Conservation (phyloP, 2,113 vertebrate genomes). For the Paralichthys olivaceus region DNA sequence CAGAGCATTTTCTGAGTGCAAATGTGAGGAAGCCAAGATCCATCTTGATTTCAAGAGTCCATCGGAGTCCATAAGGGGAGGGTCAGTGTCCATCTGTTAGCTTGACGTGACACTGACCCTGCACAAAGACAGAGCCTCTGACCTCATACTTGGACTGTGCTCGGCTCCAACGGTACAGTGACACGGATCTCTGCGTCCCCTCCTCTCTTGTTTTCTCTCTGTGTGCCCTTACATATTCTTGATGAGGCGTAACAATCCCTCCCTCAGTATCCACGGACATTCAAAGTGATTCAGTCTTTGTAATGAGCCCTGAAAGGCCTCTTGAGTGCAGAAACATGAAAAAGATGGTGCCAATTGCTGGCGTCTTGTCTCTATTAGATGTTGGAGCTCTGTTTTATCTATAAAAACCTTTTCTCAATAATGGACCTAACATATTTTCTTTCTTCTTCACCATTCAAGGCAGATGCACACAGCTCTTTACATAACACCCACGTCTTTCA, state of each 20-base stretch:
- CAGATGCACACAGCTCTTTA: slow-evolving; percentile 38
- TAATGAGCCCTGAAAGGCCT: slow-evolving; percentile 71
- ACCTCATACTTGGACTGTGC: slow-evolving; percentile 43
- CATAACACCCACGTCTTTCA: slow-evolving; percentile 12
- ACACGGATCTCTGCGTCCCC: not conserved
- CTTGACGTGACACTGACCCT: slow-evolving; percentile 83
- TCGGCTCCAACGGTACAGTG: slow-evolving; percentile 19
- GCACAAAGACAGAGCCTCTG: slow-evolving; percentile 56
- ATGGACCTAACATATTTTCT: slow-evolving; percentile 53
- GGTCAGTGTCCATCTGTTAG: slow-evolving; percentile 90
- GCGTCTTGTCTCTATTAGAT: slow-evolving; percentile 61
- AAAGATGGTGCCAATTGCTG: slow-evolving; percentile 56
- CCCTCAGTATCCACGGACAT: slow-evolving; percentile 59
- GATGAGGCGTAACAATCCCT: slow-evolving; percentile 34
- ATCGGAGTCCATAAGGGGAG: slow-evolving; percentile 78
- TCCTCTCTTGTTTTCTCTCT: not conserved
- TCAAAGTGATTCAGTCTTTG: slow-evolving; percentile 66
- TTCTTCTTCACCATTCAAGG: slow-evolving; percentile 37
- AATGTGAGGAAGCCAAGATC: slow-evolving; percentile 74
- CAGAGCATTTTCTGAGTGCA: slow-evolving; percentile 70
- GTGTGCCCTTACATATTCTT: slow-evolving; percentile 41
- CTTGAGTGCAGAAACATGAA: slow-evolving; percentile 69
- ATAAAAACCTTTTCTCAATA: slow-evolving; percentile 58
- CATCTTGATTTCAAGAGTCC: slow-evolving; percentile 79
- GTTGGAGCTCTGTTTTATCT: slow-evolving; percentile 46